A percentile compares a stretch with the other conserved stretches of the same genome.
Evolutionary conservation across 1,140 invertebrate species (phyloP).

Genomic region (Diorhabda sublineata): DNA sequence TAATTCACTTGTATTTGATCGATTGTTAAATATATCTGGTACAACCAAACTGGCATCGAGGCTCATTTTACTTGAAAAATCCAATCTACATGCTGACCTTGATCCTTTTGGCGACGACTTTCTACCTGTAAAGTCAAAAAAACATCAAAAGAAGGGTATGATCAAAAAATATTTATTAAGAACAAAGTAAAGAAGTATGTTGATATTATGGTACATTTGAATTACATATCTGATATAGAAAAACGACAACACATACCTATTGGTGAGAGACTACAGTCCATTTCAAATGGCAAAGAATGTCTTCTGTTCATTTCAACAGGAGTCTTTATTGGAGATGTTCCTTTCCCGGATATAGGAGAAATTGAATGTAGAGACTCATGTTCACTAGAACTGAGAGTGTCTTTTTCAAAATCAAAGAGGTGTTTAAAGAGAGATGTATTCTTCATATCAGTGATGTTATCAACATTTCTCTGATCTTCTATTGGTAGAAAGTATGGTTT

Average conservation of each 20-base stretch:
- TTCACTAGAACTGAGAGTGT: not conserved
- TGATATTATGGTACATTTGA: no score
- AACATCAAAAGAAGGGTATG: no score
- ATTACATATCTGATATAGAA: no score
- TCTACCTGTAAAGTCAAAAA: not conserved
- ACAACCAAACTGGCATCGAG: constrained; percentile 36
- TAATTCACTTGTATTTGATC: constrained; percentile 11
- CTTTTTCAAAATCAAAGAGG: constrained; percentile 37
- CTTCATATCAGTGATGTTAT: constrained; percentile 9
- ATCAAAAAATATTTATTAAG: no score
- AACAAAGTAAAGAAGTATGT: no score
- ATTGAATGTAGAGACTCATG: not conserved
- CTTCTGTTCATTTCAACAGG: constrained; percentile 16
- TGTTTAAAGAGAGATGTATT: constrained; percentile 33
- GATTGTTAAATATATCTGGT: constrained; percentile 30
- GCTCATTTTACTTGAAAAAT: constrained; percentile 34
- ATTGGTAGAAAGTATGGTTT: constrained; percentile 58
- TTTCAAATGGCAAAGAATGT: constrained; percentile 20
- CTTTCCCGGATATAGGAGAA: constrained; percentile 14
- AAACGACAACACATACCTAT: constrained; percentile 19
- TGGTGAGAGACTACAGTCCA: constrained; percentile 40
- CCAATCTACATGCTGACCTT: constrained; percentile 28
- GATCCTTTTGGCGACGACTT: constrained; percentile 12
- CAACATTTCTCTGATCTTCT: constrained; percentile 32
- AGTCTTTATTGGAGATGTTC: constrained; percentile 32